Evolutionary conservation across 2,888 invertebrate species (phyloP), one percentile per base, ranked within the genome.

Genomic region (Panopea generosa): DNA sequence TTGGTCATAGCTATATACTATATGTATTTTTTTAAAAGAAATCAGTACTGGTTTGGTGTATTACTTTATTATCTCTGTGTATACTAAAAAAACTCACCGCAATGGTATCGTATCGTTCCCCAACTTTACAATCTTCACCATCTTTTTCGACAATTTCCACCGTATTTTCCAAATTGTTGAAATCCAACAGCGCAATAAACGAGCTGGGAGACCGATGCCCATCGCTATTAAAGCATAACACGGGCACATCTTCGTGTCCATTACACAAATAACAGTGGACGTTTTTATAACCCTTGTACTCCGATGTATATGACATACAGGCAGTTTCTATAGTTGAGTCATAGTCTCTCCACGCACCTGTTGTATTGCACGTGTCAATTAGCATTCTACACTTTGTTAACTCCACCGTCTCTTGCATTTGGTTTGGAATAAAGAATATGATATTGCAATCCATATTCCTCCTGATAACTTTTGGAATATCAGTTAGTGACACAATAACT

Each of bases 191-290:
- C 7, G 62, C 49, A 27, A 62, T 24, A 33, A 62, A 62, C 6
- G 50, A 29, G 24, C 50, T 62, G 0, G 29, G 62, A 33, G 4
- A 33, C 11, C 33, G 4, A 11, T 33, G 4, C 4, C 33, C 33
- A 33, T 11, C 11, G 33, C 33, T 33, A 33, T 33, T 11, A 33
- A 4, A 33, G 33, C 33, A 4, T 7, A 7, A 33, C 33, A 7
- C 33, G 33, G n/a, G n/a, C n/a, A n/a, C n/a, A n/a, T n/a, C n/a
- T n/a, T n/a, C 49, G 27, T 57, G 50, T 1, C 71, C 67, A 53
- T 77, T 77, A 52, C 76, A 77, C 22, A 71, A 26, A 26, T 33
- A 77, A 29, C 76, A 77, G 29, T 77, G 76, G n/a, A 77, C 29
- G 18, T 77, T 77, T 59, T 59, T 67, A 22, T 66, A 77, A 2